phyloP scores from a whole-genome alignment of 2,797 vertebrate species.

The Lagodon rhomboides region DNA sequence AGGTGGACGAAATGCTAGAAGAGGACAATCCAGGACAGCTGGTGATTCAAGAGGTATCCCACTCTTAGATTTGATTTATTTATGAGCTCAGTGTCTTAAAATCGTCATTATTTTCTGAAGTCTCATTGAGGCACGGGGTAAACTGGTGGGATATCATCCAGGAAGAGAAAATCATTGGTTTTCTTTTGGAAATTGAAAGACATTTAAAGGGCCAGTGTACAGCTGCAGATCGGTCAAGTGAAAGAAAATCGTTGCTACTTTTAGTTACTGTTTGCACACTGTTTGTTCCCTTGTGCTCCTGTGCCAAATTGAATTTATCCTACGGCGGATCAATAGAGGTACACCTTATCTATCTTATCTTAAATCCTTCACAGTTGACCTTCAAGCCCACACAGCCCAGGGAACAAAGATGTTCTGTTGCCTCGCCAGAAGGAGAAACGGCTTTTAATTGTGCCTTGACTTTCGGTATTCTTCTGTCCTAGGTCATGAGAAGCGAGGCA shows the following conservation, averaged over 20 bases:
- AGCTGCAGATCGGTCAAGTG: too few species aligned
- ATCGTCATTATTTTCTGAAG: not conserved
- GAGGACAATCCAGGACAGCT: slow-evolving; percentile 78
- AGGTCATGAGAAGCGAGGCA: slow-evolving; percentile 86
- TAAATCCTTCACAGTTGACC: too few species aligned
- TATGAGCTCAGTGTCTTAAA: not conserved
- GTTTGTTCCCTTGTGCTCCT: too few species aligned
- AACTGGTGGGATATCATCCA: not conserved
- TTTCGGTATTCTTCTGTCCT: slow-evolving; percentile 43
- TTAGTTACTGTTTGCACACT: too few species aligned
- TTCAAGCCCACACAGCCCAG: not conserved
- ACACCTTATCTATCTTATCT: too few species aligned
- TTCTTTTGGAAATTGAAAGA: not conserved
- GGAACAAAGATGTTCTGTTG: not conserved
- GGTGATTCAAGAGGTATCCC: slow-evolving; percentile 84
- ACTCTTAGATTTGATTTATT: not conserved
- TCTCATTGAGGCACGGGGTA: not conserved
- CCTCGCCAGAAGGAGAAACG: too few species aligned
- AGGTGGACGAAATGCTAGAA: slow-evolving; percentile 85
- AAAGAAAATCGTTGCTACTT: too few species aligned
- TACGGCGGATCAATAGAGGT: too few species aligned
- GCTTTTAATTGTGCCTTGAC: not conserved
- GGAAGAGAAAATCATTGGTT: not conserved
- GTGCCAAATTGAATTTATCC: too few species aligned
- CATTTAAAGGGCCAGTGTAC: too few species aligned